Percentiles rank a stretch among this genome's conserved stretches.
phyloP scores from a whole-genome alignment of 2,113 vertebrate genomes.

The Nansenia antarctica region DNA sequence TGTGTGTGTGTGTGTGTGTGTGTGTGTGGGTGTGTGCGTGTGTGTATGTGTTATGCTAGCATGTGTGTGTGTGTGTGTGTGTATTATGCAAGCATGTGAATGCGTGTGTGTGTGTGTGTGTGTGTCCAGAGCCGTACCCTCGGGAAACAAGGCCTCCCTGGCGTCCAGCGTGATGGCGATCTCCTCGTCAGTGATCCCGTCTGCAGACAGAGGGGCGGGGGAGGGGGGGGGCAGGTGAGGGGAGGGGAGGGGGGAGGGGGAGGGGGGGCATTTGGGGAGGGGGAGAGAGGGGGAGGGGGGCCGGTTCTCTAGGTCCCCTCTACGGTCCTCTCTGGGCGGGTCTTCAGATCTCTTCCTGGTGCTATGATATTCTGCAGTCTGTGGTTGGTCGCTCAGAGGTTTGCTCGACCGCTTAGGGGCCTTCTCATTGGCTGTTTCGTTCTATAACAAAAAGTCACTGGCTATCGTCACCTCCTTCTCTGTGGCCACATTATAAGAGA shows the following conservation, averaged over 20 bases:
- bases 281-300: slow-evolving; percentile 49
- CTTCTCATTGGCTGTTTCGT: slow-evolving; percentile 55
- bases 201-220: slow-evolving; percentile 38
- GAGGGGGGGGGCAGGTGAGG: slow-evolving; percentile 39
- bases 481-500: too few relatives aligned
- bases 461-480: too few relatives aligned
- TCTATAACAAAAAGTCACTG: slow-evolving; percentile 48
- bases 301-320: slow-evolving; percentile 47
- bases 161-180: slow-evolving; percentile 70
- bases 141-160: slow-evolving; percentile 66
- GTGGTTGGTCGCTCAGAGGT: slow-evolving; percentile 43
- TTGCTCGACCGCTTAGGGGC: slow-evolving; percentile 46
- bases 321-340: slow-evolving; percentile 42
- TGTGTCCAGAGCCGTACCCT: slow-evolving; percentile 68
- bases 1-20: not conserved
- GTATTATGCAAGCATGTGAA: not conserved
- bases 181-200: slow-evolving; percentile 67
- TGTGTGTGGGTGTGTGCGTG: not conserved
- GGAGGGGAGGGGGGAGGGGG: slow-evolving; percentile 36
- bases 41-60: too few relatives aligned
- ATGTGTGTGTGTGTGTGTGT: not conserved
- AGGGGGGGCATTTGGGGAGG: slow-evolving; percentile 40
- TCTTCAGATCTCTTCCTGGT: slow-evolving; percentile 55
- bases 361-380: slow-evolving; percentile 51
- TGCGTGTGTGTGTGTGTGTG: not conserved